Conservation (phyloP, 2,888 invertebrate genomes). For the Diplolepis rosae region DNA sequence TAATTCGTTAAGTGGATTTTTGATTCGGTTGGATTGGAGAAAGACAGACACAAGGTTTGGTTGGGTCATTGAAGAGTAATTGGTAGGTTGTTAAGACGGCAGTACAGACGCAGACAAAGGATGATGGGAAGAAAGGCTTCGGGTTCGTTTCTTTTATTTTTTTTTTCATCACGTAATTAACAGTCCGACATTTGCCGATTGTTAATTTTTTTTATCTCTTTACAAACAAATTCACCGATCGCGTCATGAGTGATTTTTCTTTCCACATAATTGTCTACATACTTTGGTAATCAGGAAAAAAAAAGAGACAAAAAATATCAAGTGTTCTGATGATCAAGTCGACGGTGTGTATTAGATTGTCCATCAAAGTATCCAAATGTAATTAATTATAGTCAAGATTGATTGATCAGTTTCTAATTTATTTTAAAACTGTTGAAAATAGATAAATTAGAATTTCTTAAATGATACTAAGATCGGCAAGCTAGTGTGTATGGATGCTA, state of each 20-base stretch:
- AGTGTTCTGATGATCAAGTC: slow-evolving; percentile 24
- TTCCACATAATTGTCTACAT: not conserved
- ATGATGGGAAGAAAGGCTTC: slow-evolving; percentile 62
- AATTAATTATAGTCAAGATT: not conserved
- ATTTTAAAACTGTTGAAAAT: too few relatives aligned
- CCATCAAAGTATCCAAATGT: slow-evolving; percentile 10
- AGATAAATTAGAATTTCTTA: not conserved
- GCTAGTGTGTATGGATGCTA: slow-evolving; percentile 29
- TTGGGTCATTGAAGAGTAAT: slow-evolving; percentile 43
- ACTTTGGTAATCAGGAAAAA: slow-evolving; percentile 15
- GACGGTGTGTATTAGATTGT: slow-evolving; percentile 15
- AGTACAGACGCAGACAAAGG: slow-evolving; percentile 73
- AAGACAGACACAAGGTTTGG: slow-evolving; percentile 60
- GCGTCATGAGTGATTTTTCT: slow-evolving; percentile 36
- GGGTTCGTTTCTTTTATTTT: slow-evolving; percentile 47
- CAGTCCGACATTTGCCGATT: slow-evolving; percentile 47
- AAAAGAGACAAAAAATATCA: slow-evolving; percentile 27
- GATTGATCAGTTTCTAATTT: too few relatives aligned
- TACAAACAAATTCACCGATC: slow-evolving; percentile 33
- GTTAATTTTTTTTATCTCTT: slow-evolving; percentile 41
- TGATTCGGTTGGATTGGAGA: slow-evolving; percentile 41
- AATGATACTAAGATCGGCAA: slow-evolving; percentile 11
- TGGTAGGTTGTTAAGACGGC: slow-evolving; percentile 58
- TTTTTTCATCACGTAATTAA: slow-evolving; percentile 30
- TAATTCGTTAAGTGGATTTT: slow-evolving; percentile 31